Conservation (phyloP, 2,113 vertebrate genomes). For the Chroicocephalus ridibundus region DNA sequence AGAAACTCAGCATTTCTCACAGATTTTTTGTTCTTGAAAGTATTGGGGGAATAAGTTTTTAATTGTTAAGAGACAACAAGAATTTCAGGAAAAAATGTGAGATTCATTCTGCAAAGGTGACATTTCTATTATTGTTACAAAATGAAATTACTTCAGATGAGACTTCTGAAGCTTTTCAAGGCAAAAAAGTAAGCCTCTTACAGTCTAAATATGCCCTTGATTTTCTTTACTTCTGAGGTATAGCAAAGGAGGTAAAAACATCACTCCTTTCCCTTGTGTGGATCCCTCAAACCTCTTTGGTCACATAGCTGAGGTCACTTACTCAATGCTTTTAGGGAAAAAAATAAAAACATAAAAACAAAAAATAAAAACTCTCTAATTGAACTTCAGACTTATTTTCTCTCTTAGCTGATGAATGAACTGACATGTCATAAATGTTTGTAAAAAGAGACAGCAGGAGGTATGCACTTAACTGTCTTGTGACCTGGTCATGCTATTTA, state of each 20-base stretch:
- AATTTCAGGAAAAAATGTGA: background rate
- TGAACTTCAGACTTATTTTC: background rate
- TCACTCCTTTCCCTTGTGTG: background rate
- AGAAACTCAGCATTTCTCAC: background rate
- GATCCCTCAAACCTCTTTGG: background rate
- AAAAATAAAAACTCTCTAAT: background rate
- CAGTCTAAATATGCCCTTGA: background rate
- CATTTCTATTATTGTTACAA: background rate
- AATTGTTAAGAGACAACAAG: background rate
- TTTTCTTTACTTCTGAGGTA: background rate
- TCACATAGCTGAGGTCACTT: background rate
- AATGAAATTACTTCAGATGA: background rate
- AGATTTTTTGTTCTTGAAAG: background rate
- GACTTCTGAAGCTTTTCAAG: background rate
- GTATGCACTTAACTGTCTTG: background rate
- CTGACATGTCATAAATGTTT: rapidly evolving
- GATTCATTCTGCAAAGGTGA: background rate
- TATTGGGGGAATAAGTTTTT: background rate
- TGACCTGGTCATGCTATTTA: background rate
- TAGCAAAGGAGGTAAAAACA: background rate
- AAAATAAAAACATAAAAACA: background rate
- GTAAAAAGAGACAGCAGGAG: background rate
- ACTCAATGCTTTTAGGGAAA: background rate
- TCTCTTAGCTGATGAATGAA: background rate
- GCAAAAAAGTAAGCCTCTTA: background rate